Evolutionary conservation across 2,888 invertebrate species (phyloP), one percentile per base, ranked within the genome.

Genomic region (Megastigmus dorsalis): DNA sequence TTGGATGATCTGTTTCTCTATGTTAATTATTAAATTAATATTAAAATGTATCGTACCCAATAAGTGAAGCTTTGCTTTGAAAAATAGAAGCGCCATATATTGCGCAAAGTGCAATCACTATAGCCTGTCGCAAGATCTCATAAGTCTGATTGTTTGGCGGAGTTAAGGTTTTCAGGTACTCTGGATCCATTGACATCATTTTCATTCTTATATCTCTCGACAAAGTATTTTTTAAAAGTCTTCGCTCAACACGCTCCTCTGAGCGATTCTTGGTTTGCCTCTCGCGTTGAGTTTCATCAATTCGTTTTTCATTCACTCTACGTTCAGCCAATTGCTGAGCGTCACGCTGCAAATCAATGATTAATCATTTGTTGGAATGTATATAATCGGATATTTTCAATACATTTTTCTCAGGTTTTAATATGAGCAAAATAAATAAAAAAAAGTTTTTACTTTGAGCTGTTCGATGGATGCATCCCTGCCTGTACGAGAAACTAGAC

Each of bases 61-160:
- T 48, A 36, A 76, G 71, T 41, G 79, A 78, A 41, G 78, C 77
- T 77, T 86, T 86, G 28, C 80, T 76, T 5, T 79, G 80, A 45
- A 81, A 80, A 52, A 86, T 67, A 9, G 84, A 83, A 48, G 81
- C 75, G 33, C 84, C 83, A 52, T 86, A 86, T 33, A 83, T n/a
- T 6, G 82, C 79, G 60, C 84, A 86, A 50, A 86, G 80, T 1
- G 73, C 78, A 30, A 84, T 68, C 1, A 85, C 23, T 2, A 84
- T 18, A 9, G 79, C 79, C 63, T 86, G 85, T 13, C 78, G 80
- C 33, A 84, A 57, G 52, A 82, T 70, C 26, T 85, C 82, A 41
- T 79, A 81, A 50, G 52, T 79, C 15, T 74, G 18, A n/a, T 57
- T 73, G 36, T 55, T 55, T 0, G 69, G 30, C 3, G 36, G 30